These are phyloP conservation scores for Sycophila sp. DNA, from an alignment of 1,140 invertebrate species.

Conservation along the genomic window DNA sequence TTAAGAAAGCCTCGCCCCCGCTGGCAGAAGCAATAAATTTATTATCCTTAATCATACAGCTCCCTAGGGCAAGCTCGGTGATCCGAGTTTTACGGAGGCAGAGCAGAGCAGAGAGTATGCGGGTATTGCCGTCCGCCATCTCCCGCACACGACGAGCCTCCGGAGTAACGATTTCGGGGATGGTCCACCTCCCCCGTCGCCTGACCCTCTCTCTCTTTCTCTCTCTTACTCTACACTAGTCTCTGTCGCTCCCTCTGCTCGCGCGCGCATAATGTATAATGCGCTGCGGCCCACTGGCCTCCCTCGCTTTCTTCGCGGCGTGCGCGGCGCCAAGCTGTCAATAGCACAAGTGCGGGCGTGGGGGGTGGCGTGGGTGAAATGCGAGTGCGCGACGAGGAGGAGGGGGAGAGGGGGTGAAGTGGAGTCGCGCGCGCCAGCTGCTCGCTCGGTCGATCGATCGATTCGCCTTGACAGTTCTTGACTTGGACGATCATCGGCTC, in stretches of 20 bases:
- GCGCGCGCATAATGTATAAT: not conserved
- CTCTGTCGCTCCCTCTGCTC: no score
- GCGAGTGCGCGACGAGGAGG: not conserved
- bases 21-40: no score
- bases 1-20: no score
- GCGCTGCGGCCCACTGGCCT: not conserved
- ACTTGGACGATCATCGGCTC: not conserved
- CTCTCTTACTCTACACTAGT: no score
- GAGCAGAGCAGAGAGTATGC: not conserved
- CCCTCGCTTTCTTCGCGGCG: not conserved
- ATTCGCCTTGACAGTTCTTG: constrained; percentile 43
- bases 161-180: not conserved
- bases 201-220: not conserved
- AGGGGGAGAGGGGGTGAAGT: not conserved
- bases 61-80: no score
- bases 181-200: no score
- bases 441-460: constrained; percentile 25
- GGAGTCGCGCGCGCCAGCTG: not conserved
- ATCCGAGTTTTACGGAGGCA: not conserved
- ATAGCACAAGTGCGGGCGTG: not conserved
- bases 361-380: not conserved
- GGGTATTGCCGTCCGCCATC: not conserved
- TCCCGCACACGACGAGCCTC: no score
- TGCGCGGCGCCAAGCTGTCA: not conserved
- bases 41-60: no score